Percentiles rank a stretch among this genome's conserved stretches.
These are phyloP conservation scores for Pterois miles DNA, from an alignment of 2,797 vertebrate genomes.

Conservation along the genomic window DNA sequence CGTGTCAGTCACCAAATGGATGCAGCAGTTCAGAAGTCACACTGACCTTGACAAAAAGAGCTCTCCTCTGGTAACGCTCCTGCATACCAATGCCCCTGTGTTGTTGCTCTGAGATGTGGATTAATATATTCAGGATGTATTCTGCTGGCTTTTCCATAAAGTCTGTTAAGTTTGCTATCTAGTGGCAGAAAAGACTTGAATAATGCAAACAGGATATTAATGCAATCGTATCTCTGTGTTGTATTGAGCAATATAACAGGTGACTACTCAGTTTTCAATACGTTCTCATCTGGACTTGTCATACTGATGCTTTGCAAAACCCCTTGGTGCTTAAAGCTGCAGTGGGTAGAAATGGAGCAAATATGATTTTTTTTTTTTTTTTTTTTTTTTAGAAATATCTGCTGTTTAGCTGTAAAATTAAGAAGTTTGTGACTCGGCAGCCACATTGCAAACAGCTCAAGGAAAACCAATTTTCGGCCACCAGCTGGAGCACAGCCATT, in stretches of 20 bases:
- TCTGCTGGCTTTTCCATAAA: background rate
- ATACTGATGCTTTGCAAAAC: too few species aligned
- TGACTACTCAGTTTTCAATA: background rate
- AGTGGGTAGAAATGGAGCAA: too few species aligned
- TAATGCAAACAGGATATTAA: background rate
- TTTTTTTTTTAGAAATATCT: too few species aligned
- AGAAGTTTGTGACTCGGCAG: too few species aligned
- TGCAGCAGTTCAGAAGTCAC: constrained; percentile 60
- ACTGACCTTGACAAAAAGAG: constrained; percentile 65
- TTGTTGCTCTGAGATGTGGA: constrained; percentile 41
- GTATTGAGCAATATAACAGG: background rate
- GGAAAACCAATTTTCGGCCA: too few species aligned
- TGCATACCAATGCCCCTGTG: constrained; percentile 55
- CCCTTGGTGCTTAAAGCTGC: too few species aligned
- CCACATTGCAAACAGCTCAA: too few species aligned
- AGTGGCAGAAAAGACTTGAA: background rate
- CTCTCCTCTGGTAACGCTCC: constrained; percentile 8
- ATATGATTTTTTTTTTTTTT: too few species aligned
- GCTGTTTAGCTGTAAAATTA: too few species aligned
- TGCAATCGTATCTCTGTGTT: background rate
- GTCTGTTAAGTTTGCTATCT: constrained; percentile 8
- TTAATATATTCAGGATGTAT: constrained; percentile 27
- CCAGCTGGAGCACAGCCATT: too few species aligned
- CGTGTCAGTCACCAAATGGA: constrained; percentile 56
- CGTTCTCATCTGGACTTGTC: too few species aligned